phyloP scores from a whole-genome alignment of 2,888 invertebrate genomes.

The Drosophila tripunctata region DNA sequence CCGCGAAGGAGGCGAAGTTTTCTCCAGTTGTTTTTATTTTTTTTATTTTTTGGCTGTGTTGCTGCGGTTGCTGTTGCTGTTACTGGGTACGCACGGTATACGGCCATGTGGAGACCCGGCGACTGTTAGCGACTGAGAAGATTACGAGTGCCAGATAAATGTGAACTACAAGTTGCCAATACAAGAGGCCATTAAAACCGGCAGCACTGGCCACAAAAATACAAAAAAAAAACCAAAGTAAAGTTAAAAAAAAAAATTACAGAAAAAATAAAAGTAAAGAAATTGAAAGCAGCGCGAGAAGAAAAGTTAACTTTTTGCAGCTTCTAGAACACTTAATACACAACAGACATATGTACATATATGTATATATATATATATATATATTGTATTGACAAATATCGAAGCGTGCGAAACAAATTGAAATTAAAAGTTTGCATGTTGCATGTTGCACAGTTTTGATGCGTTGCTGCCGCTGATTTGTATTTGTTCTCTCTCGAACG shows the following conservation, averaged over 20 bases:
- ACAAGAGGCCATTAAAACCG: constrained; percentile 80
- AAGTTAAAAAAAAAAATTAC: constrained; percentile 25
- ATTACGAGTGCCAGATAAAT: constrained; percentile 81
- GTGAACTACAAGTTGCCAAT: constrained; percentile 81
- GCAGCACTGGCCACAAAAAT: constrained; percentile 48
- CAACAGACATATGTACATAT: background rate
- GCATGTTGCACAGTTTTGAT: constrained; percentile 66
- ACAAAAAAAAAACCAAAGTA: constrained; percentile 8
- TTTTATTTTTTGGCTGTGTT: constrained; percentile 23
- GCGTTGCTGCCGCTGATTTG: constrained; percentile 55
- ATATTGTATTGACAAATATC: constrained; percentile 73
- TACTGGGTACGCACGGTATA: constrained; percentile 53
- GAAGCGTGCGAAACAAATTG: constrained; percentile 75
- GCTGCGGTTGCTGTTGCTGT: constrained; percentile 18
- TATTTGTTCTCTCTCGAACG: constrained; percentile 45
- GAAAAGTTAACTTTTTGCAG: constrained; percentile 41
- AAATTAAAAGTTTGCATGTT: constrained; percentile 76
- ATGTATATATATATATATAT: no score
- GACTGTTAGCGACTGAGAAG: constrained; percentile 53
- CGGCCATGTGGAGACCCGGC: constrained; percentile 47
- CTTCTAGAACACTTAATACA: constrained; percentile 44
- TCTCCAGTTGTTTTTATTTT: constrained; percentile 2
- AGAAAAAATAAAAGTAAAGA: constrained; percentile 38
- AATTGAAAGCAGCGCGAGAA: constrained; percentile 66
- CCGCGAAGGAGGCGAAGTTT: constrained; percentile 47